Base-by-base conservation (phyloP, 2,797 vertebrate genomes). In the Pipistrellus nathusii region DNA sequence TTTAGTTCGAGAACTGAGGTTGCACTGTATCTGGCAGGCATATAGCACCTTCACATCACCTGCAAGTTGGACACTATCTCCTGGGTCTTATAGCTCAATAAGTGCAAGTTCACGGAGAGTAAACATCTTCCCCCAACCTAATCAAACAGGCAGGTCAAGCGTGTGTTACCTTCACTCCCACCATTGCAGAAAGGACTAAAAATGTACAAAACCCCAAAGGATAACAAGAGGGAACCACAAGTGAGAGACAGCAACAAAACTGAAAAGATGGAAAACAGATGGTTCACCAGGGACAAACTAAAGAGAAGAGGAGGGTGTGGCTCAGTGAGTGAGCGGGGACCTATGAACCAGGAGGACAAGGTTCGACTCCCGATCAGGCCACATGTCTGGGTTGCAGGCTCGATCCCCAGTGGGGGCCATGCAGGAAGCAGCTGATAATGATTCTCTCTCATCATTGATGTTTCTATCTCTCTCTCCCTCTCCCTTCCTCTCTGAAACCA, bases 131-230 rank as follows among this genome's bases (percentile, higher is more conserved):
- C 30, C 84, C 27, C 11, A 14, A 35, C 83, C 55, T 89, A 64
- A 32, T 11, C 83, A 51, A 95, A 90, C 32, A 80, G 10, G 51
- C 76, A 76, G 76, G 6, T 59, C 62, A 85, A 72, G 64, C 25
- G 64, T 12, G 8, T 59, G 32, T 66, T 73, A 88, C 66, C 75
- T 78, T 76, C 32, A 76, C 51, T 83, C 11, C 57, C 38, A 71
- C 6, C 64, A 64, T n/a, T 81, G 95, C 59, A 71, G 38, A 48
- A 96, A 85, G 48, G 30, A 59, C 30, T 66, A 30, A 46, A 92
- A 25, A 89, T 14, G 6, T 20, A 64, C 55, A 80, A 51, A 83
- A 5, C 66, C 48, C 18, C 64, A 88, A 77, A 93, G 25, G 3
- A 14, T 32, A 85, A 17, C 48, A 71, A 90, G 18, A 83, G 57